Evolutionary conservation across 2,113 vertebrate species (phyloP).

Genomic region (Calonectris borealis): DNA sequence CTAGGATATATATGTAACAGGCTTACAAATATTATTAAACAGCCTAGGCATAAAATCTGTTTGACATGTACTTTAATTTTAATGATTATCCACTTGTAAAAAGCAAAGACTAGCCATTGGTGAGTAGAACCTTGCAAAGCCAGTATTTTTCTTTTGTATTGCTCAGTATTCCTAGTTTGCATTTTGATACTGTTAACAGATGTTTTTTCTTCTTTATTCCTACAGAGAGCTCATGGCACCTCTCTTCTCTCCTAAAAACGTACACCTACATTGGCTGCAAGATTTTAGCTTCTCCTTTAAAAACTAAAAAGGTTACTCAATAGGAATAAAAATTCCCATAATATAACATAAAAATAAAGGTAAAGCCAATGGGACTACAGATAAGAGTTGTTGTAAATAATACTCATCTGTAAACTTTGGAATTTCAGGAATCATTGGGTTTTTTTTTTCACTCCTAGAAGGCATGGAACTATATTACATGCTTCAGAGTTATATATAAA

Average conservation of each 20-base stretch:
- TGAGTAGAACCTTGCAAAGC: constrained; percentile 14
- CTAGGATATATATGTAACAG: background rate
- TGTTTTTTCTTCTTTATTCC: constrained; percentile 67
- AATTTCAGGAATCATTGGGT: background rate
- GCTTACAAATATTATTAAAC: background rate
- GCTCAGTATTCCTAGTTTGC: constrained; percentile 27
- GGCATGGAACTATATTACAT: background rate
- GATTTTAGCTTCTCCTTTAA: constrained; percentile 54
- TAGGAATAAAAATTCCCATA: constrained; percentile 40
- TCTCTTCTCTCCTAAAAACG: constrained; percentile 55
- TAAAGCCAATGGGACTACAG: background rate
- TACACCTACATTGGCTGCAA: constrained; percentile 24
- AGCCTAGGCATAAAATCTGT: background rate
- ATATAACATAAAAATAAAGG: constrained; percentile 27
- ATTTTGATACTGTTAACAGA: constrained; percentile 55
- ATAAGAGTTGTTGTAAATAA: background rate
- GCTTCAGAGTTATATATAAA: background rate
- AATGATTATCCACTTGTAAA: background rate
- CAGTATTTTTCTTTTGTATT: background rate
- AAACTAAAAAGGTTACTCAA: constrained; percentile 63
- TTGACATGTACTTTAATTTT: background rate
- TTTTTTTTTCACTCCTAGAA: background rate
- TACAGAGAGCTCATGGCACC: constrained; percentile 65
- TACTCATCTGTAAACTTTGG: background rate
- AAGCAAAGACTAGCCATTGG: background rate